Base-by-base conservation (phyloP, 2,888 invertebrate species). In the Erannis defoliaria region DNA sequence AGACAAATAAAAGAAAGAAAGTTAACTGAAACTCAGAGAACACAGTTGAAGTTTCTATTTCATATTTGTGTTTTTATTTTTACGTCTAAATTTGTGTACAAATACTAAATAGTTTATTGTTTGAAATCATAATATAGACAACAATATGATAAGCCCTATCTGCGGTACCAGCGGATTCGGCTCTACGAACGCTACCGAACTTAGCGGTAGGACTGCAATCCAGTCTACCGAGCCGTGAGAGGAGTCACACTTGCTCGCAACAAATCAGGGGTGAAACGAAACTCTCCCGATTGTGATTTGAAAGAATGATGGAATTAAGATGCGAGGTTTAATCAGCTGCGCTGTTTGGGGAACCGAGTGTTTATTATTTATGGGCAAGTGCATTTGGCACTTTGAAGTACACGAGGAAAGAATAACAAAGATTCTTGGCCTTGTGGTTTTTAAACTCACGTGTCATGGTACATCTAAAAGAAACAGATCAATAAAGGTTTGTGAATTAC, bases 261-360 rank as follows among this genome's bases (percentile, higher is more conserved):
- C 62, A 63, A 67, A 67, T 75, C 67, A 64, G 68, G 77, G 75
- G 66, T 71, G 68, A 72, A 73, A 70, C 21, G 2, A 33, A 14
- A 35, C 35, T 35, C 35, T 67, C 61, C 43, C 55, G 55, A 63
- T 50, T 45, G 59, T 56, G 67, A 70, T 67, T 66, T 40, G 53
- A 53, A n/a, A 31, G 40, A 53, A 38, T 40, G 46, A 40, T 43
- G 18, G 45, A 55, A 51, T 55, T 49, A 50, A 46, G 38, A 49
- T 16, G 53, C 33, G 31, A 29, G n/a, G 56, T 62, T 62, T 62
- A 62, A 56, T 62, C 62, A 62, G 62, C 62, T 62, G 62, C 8
- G 40, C 37, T 35, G 42, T 38, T 59, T 45, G 42, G 49, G 46
- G 57, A 10, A 31, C 50, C 3, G 18, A 33, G 23, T 66, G 64